Evolutionary conservation across 2,797 vertebrate species (phyloP), one percentile per base, ranked within the genome.

Genomic region (Kryptolebias ocellatus): DNA sequence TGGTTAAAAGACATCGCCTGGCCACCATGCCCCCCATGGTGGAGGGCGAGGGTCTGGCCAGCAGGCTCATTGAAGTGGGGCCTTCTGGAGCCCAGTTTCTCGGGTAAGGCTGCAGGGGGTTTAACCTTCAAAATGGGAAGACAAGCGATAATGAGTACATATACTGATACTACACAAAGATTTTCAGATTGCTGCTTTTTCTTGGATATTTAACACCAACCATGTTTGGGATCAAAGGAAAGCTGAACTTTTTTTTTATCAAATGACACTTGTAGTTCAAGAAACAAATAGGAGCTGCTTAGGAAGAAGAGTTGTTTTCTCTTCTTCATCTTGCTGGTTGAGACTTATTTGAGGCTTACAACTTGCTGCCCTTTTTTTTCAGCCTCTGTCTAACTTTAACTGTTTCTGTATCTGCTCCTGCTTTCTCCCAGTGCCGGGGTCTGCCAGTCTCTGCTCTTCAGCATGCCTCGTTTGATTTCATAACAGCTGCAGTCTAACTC

Each of bases 21-120:
- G 98, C 98, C 28, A 96, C 96, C 59, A 98, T 99, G 97, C 98
- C 98, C 3, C 98, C 98, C 0, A 95, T 98, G 95, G 95, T 99
- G 61, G 98, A 99, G 87, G 97, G 96, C 4, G 98, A 99, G 68
- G 97, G 98, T 20, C 93, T 97, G 83, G 95, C 97, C 75, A 98
- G 96, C 90, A 93, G 97, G 70, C 86, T 99, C 52, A 96, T 99
- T 0, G 98, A 99, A 93, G 98, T 98, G 4, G 98, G 97, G 67
- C 97, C 98, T 14, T 98, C 96, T 0, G 98, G 97, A 73, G 97
- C 96, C 62, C 98, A 99, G 93, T 99, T 99, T 80, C 98, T 99
- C 68, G 98, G 98, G 98, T 99, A 96, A 97, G 96, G 65, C 64
- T 15, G 5, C 46, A 10, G 14, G 14, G 2, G 12, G 62, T 54